These are phyloP conservation scores for Scaptomyza tumidula DNA, from an alignment of 2,888 invertebrate species.

Conservation along the genomic window DNA sequence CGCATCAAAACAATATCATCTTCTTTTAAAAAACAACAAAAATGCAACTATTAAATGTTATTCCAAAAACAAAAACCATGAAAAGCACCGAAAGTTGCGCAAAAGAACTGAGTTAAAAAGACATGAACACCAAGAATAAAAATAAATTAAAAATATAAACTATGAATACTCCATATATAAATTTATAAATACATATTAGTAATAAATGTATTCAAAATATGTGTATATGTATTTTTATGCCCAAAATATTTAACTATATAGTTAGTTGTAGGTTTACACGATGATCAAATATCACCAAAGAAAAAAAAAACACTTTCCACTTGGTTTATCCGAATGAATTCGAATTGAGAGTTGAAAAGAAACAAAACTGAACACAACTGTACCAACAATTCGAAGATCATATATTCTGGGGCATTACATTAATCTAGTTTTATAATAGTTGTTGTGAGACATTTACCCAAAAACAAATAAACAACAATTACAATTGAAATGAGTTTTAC, in stretches of 20 bases:
- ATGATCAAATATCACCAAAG: conserved; percentile 24
- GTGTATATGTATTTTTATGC: conserved; percentile 41
- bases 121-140: conserved; percentile 70
- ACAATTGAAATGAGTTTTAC: not conserved
- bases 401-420: conserved; percentile 34
- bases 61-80: conserved; percentile 13
- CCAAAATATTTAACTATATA: conserved; percentile 44
- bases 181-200: conserved; percentile 19
- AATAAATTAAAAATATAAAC: conserved; percentile 28
- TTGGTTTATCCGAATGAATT: conserved; percentile 7
- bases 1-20: conserved; percentile 17
- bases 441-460: conserved; percentile 75
- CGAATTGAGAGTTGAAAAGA: conserved; percentile 24
- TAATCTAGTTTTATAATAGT: conserved; percentile 66
- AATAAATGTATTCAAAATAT: conserved; percentile 24
- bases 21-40: conserved; percentile 18
- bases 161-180: conserved; percentile 36
- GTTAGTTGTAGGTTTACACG: conserved; percentile 55
- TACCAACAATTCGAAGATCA: conserved; percentile 24
- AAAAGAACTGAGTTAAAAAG: conserved; percentile 81
- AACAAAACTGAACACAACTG: conserved; percentile 21
- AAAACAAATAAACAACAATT: conserved; percentile 42
- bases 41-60: conserved; percentile 36
- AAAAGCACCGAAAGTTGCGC: conserved; percentile 80
- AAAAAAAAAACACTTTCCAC: conserved; percentile 2